Percentiles rank a stretch among this genome's conserved stretches.
phyloP scores from a whole-genome alignment of 2,797 vertebrate genomes.

The Labroides dimidiatus region DNA sequence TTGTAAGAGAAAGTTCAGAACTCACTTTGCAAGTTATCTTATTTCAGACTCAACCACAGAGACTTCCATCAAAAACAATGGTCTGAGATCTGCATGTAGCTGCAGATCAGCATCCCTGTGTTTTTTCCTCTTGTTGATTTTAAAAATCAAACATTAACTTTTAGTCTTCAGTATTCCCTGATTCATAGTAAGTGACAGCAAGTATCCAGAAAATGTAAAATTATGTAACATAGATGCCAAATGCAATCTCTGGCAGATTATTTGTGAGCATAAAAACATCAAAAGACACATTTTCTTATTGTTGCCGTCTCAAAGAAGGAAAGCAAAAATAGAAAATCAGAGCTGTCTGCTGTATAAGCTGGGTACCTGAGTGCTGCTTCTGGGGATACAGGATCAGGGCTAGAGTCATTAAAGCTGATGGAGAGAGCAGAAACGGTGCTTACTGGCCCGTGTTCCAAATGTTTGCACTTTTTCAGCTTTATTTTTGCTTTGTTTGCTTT shows the following conservation, averaged over 20 bases:
- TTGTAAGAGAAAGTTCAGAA: background rate
- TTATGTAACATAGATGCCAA: conserved; percentile 18
- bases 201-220: conserved; percentile 7
- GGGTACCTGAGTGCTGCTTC: conserved; percentile 10
- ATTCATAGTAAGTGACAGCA: background rate
- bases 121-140: conserved; percentile 1
- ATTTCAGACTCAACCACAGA: background rate
- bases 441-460: conserved; percentile 53
- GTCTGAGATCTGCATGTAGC: conserved; percentile 13
- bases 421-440: conserved; percentile 41
- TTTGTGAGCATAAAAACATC: conserved; percentile 17
- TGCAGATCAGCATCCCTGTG: background rate
- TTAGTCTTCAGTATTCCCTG: background rate
- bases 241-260: background rate
- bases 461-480: conserved; percentile 56
- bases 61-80: conserved; percentile 9
- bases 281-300: conserved; percentile 14
- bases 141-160: background rate
- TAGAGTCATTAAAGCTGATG: conserved; percentile 49
- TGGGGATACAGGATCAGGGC: conserved; percentile 19
- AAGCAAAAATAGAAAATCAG: conserved; percentile 14
- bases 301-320: conserved; percentile 23
- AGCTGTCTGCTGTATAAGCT: conserved; percentile 4
- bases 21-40: background rate
- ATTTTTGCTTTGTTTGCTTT: conserved; percentile 56